phyloP scores from a whole-genome alignment of 2,888 invertebrate genomes.

The Troglohyphantes excavatus region DNA sequence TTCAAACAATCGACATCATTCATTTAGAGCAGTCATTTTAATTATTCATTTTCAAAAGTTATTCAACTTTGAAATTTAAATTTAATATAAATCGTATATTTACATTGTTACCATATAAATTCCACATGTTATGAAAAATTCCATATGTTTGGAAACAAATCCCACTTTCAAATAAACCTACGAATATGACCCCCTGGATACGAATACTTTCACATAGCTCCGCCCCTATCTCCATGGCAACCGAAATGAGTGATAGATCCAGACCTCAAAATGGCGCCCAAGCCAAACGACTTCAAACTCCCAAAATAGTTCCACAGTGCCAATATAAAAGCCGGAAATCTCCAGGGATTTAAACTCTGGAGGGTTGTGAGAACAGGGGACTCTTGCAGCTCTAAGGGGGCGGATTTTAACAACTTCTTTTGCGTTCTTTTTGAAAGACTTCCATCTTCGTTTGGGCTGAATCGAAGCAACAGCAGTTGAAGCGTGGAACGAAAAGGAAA shows the following conservation, averaged over 20 bases:
- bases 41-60: too few species aligned
- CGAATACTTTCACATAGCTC: slow-evolving; percentile 13
- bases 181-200: background rate
- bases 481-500: slow-evolving; percentile 8
- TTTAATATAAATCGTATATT: too few species aligned
- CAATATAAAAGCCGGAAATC: background rate
- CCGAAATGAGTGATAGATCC: slow-evolving; percentile 24
- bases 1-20: too few species aligned
- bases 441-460: slow-evolving; percentile 12
- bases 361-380: background rate
- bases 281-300: slow-evolving; percentile 10
- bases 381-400: background rate
- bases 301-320: slow-evolving; percentile 18
- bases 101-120: too few species aligned
- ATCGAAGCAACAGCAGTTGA: background rate
- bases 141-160: too few species aligned
- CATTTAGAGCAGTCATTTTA: too few species aligned
- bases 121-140: too few species aligned
- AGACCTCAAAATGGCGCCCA: slow-evolving; percentile 22
- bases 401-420: background rate
- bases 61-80: too few species aligned
- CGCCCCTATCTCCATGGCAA: background rate
- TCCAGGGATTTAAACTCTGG: slow-evolving; percentile 8
- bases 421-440: background rate
- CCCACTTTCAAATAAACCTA: too few species aligned